Percentiles rank a stretch among this genome's conserved stretches.
phyloP scores from a whole-genome alignment of 2,797 vertebrate species.

The Catamblyrhynchus diadema region DNA sequence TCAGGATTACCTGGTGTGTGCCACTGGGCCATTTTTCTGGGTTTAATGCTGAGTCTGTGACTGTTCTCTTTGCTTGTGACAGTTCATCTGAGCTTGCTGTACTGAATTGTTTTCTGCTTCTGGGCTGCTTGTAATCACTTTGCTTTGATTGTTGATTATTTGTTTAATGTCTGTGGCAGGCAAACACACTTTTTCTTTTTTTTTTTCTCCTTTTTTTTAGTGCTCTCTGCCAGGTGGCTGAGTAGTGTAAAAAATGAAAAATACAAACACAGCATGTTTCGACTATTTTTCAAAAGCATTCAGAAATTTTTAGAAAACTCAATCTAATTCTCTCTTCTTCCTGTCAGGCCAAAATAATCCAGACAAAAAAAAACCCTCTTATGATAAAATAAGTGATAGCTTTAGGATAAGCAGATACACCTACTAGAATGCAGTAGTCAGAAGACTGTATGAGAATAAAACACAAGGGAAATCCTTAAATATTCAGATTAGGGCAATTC shows the following conservation, averaged over 20 bases:
- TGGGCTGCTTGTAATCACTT: conserved; percentile 16
- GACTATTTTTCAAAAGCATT: neutral
- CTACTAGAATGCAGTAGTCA: neutral
- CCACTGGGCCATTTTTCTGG: neutral
- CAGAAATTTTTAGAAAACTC: neutral
- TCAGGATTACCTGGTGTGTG: neutral
- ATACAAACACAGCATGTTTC: neutral
- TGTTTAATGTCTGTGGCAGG: conserved; percentile 22
- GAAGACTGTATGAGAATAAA: neutral
- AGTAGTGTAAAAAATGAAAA: neutral
- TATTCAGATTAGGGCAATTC: neutral
- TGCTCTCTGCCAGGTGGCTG: neutral
- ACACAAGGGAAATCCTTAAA: neutral
- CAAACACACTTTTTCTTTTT: neutral
- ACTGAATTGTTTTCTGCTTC: conserved; percentile 20
- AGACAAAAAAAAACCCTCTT: neutral
- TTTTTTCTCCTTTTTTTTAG: neutral
- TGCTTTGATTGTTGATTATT: conserved; percentile 42
- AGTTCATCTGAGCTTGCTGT: neutral
- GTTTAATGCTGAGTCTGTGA: neutral
- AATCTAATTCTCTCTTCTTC: neutral
- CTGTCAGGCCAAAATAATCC: neutral
- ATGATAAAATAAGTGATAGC: neutral
- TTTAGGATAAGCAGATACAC: neutral
- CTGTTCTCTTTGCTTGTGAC: neutral